These are phyloP conservation scores for Tiaroga cobitis DNA, from an alignment of 2,797 vertebrate species.

Conservation along the genomic window DNA sequence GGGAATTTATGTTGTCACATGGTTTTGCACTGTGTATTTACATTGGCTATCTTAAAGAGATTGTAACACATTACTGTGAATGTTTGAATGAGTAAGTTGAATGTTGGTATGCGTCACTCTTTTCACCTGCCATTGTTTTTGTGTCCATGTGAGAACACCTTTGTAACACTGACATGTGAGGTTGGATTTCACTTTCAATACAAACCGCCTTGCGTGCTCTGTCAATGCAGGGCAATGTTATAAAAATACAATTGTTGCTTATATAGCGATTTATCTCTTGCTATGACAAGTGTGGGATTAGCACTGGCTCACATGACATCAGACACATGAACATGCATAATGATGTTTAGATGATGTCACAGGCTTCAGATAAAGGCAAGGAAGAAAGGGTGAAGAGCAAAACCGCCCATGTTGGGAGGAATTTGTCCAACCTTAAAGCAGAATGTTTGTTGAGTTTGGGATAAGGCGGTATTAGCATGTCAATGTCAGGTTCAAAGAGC, in stretches of 20 bases:
- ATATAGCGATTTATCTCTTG: conserved; percentile 66
- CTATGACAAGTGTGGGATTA: conserved; percentile 69
- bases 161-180: conserved; percentile 23
- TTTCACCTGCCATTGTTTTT: conserved; percentile 1
- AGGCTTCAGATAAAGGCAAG: conserved; percentile 61
- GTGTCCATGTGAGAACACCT: neutral
- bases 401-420: conserved; percentile 7
- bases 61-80: neutral
- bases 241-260: conserved; percentile 65
- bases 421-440: conserved; percentile 56
- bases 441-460: conserved; percentile 73
- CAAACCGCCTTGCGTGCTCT: conserved; percentile 5
- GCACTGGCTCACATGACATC: conserved; percentile 67
- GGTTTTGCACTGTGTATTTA: conserved; percentile 8
- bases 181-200: neutral
- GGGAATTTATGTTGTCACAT: neutral
- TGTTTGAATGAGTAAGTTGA: neutral
- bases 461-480: conserved; percentile 73
- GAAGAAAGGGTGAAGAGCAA: conserved; percentile 40
- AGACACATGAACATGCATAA: conserved; percentile 69
- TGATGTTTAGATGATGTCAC: conserved; percentile 70
- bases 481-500: conserved; percentile 74
- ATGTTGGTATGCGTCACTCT: neutral
- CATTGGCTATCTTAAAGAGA: neutral
- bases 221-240: conserved; percentile 25